Conservation (phyloP, 2,888 invertebrate genomes). For the Hymenopus coronatus region DNA sequence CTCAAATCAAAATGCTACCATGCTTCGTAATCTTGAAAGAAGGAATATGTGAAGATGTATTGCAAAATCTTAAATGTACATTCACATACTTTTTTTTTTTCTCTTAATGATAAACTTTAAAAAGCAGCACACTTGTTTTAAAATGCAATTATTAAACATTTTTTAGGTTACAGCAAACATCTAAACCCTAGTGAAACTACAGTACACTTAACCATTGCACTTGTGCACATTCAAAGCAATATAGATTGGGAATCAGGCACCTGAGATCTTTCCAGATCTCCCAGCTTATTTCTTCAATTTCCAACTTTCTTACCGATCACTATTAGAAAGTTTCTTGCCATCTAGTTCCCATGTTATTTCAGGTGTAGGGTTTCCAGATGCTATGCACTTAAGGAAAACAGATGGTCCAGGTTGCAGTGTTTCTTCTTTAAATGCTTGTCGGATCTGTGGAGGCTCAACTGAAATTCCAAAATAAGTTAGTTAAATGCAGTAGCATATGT, state of each 20-base stretch:
- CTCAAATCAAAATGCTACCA: not conserved
- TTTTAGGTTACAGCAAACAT: not conserved
- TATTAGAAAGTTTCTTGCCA: constrained; percentile 75
- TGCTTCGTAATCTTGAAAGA: not conserved
- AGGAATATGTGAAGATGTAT: not conserved
- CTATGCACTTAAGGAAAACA: constrained; percentile 86
- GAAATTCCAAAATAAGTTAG: constrained; percentile 38
- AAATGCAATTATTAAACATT: not conserved
- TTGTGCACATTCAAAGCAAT: not conserved
- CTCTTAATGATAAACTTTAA: not conserved
- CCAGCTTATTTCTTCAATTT: not conserved
- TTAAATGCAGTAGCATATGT: not conserved
- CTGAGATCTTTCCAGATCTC: not conserved
- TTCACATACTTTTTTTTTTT: not conserved
- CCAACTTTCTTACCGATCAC: constrained; percentile 54
- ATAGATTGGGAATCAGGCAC: not conserved
- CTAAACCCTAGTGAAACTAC: not conserved
- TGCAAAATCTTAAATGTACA: not conserved
- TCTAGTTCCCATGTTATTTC: constrained; percentile 92
- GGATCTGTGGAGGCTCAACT: constrained; percentile 87
- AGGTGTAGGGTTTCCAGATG: constrained; percentile 92
- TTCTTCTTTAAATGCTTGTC: constrained; percentile 83
- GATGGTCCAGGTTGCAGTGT: constrained; percentile 87
- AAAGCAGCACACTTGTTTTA: not conserved
- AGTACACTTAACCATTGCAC: not conserved